Base-by-base conservation (phyloP, 2,888 invertebrate genomes). In the Lomographa bimaculata region DNA sequence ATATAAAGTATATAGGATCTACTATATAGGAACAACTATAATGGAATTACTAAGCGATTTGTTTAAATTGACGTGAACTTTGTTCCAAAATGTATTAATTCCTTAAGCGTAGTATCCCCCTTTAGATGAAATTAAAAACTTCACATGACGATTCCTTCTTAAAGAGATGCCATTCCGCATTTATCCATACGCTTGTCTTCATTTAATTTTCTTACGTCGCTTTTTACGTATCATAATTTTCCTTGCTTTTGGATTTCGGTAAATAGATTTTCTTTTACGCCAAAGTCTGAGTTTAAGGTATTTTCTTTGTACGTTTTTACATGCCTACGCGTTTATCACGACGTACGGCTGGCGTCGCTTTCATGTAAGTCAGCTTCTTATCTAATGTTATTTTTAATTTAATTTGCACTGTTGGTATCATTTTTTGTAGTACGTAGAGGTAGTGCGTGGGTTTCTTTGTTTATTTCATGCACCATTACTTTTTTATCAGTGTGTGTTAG, bases 401-500 rank as follows among this genome's bases (percentile, higher is more conserved):
- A 36, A 60, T 83, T 82, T 79, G 82, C 85, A 84, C 86, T 64
- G 55, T 71, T 75, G 48, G 54, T 61, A 71, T 71, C 38, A 49
- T 73, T 72, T 55, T 54, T 50, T 45, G 58, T 77, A 69, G 71
- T 52, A 24, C 9, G 50, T 83, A 86, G 84, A 50, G 18, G 61
- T 86, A 86, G 83, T 62, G 80, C 77, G 75, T 80, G 60, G 51
- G 52, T 69, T 77, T 50, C 26, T 57, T 65, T 67, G 53, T 47
- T 64, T 70, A 66, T 69, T 69, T 77, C 86, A 84, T 81, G 89
- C 89, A 89, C 89, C 84, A 83, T 80, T 82, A 64, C 64, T 58
- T 81, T 82, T 57, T 58, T 71, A 55, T 63, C 54, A 50, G 54
- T 65, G 60, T 69, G 62, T 8, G 4, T 14, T 3, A 71, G 65